Evolutionary conservation across 2,888 invertebrate genomes (phyloP), one percentile per base, ranked within the genome.

Genomic region (Buathra laborator): DNA sequence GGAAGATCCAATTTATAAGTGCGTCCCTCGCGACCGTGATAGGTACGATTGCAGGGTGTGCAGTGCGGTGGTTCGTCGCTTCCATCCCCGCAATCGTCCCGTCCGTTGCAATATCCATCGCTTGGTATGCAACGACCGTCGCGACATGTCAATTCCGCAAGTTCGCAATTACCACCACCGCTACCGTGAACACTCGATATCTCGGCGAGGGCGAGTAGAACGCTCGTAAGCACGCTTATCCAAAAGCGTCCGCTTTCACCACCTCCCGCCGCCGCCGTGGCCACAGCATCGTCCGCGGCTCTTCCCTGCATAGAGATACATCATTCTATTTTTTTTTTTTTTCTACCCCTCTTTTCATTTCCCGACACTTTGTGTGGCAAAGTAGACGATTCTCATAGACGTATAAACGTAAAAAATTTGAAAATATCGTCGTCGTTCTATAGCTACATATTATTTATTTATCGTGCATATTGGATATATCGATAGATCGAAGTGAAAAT

Each of bases 21-120:
- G 6, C 92, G 86, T n/a, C 97, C 97, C 89, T 97, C 96, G 92
- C 97, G 97, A 12, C 98, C 98, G 94, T 98, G 98, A 94, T 98
- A 98, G 74, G 98, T 98, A 92, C 98, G 96, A 95, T 98, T 98
- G 95, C 98, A 98, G n/a, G 94, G 94, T 0, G 97, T 96, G 94
- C 97, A 97, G 93, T 96, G 96, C 86, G 96, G 94, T 74, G 98
- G 98, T 94, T 98, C 98, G 94, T 98, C 98, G 92, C 97, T 97
- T 88, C 96, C 95, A 94, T 98, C 98, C 43, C 97, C 96, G 94
- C 98, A 98, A 94, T 98, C 97, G 94, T 97, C 96, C 89, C 94
- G 94, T 81, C 97, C 97, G 94, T 98, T 97, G 94, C 98, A 98
- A 94, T 97, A 98, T 89, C 96, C 96, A 94, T 98, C 98, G 87